These are phyloP conservation scores for Clarias pachynema DNA, from an alignment of 2,797 vertebrate species.

Conservation along the genomic window DNA sequence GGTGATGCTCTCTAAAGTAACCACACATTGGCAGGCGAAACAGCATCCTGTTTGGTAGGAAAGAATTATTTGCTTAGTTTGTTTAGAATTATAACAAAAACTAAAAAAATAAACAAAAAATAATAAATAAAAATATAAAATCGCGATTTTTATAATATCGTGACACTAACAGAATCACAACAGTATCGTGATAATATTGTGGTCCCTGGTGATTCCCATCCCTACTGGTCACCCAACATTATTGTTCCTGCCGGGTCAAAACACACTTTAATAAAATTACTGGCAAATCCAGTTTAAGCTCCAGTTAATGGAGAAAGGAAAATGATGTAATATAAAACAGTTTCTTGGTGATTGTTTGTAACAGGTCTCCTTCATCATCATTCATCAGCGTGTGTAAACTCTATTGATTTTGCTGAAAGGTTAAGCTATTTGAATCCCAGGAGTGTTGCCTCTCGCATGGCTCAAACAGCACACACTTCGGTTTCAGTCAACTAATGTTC, in stretches of 20 bases:
- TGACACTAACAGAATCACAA: too few relatives aligned
- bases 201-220: too few relatives aligned
- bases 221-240: too few relatives aligned
- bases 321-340: background rate
- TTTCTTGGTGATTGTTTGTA: background rate
- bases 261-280: background rate
- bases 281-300: background rate
- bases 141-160: too few relatives aligned
- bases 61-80: too few relatives aligned
- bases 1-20: too few relatives aligned
- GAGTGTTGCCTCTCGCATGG: background rate
- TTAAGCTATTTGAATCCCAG: background rate
- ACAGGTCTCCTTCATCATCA: background rate
- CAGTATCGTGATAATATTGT: too few relatives aligned
- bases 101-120: too few relatives aligned
- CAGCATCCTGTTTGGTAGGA: too few relatives aligned
- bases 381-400: background rate
- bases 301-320: background rate
- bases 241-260: background rate
- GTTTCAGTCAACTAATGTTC: constrained; percentile 3
- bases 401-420: constrained; percentile 15
- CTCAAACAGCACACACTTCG: constrained; percentile 9
- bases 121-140: too few relatives aligned
- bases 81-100: too few relatives aligned
- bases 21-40: too few relatives aligned